Evolutionary conservation across 2,797 vertebrate species (phyloP).

Genomic region (Varecia variegata): DNA sequence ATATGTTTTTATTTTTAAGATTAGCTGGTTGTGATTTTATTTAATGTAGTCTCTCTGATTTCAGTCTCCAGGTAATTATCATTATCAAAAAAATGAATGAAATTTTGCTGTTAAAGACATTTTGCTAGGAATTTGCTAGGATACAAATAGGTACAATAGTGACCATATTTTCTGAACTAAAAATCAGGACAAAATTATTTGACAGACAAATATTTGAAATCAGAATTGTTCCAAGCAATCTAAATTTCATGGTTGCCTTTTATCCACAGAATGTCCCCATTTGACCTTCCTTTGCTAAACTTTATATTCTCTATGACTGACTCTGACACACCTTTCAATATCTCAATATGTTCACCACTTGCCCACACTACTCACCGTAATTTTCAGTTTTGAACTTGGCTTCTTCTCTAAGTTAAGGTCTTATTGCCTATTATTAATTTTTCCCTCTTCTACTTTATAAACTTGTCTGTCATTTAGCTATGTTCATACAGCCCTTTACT

Average conservation of each 20-base stretch:
- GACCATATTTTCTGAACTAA: conserved; percentile 32
- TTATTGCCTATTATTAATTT: background rate
- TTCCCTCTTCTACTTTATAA: background rate
- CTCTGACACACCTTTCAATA: background rate
- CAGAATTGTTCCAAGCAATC: conserved; percentile 6
- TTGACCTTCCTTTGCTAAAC: background rate
- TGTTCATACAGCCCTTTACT: background rate
- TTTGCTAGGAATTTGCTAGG: background rate
- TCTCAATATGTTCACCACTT: conserved; percentile 29
- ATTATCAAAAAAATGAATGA: conserved; percentile 17
- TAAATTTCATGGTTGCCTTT: background rate
- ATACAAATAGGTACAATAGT: background rate
- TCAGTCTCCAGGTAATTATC: conserved; percentile 22
- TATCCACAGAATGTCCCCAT: background rate
- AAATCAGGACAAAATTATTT: conserved; percentile 32
- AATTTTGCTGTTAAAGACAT: conserved; percentile 20
- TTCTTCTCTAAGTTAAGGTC: background rate
- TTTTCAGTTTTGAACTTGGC: conserved; percentile 7
- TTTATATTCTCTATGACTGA: background rate
- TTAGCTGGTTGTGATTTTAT: background rate
- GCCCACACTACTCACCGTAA: background rate
- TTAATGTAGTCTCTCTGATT: background rate
- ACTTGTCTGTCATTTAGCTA: background rate
- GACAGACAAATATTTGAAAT: conserved; percentile 32
- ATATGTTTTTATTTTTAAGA: conserved; percentile 29